A percentile compares a stretch with the other conserved stretches of the same genome.
These are phyloP conservation scores for Petrocephalus schoutedeni DNA, from an alignment of 2,797 vertebrate genomes.

Conservation along the genomic window DNA sequence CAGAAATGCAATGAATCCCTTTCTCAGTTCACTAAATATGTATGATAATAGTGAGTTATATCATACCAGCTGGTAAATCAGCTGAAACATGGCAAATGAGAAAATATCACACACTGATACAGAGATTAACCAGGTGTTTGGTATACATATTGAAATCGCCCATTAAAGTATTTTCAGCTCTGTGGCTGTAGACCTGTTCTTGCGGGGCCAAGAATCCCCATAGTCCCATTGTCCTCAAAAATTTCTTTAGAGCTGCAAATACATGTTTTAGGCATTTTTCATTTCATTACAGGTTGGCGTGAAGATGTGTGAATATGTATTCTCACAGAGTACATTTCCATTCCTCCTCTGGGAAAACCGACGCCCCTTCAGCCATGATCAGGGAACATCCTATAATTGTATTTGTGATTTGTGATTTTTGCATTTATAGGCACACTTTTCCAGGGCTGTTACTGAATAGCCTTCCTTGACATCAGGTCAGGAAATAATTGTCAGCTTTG, in stretches of 20 bases:
- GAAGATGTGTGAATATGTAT: constrained; percentile 4
- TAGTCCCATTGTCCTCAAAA: not conserved
- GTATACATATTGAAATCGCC: not conserved
- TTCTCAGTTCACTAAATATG: not conserved
- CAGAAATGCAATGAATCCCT: not conserved
- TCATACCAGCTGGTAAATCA: not conserved
- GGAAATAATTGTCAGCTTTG: not conserved
- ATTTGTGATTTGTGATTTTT: not conserved
- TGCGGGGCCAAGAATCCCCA: not conserved
- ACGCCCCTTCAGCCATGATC: not conserved
- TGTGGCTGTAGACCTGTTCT: not conserved
- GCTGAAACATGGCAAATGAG: not conserved
- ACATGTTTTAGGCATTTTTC: not conserved
- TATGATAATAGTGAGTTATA: not conserved
- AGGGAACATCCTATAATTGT: not conserved
- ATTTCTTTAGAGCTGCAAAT: not conserved
- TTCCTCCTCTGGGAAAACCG: not conserved
- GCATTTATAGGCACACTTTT: not conserved
- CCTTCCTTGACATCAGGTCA: not conserved
- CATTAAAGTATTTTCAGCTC: not conserved
- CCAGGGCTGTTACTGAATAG: not conserved
- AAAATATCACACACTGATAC: not conserved
- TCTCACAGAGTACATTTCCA: not conserved
- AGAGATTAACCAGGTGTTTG: not conserved
- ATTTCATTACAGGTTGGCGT: not conserved